A percentile compares a stretch with the other conserved stretches of the same genome.
phyloP scores from a whole-genome alignment of 92 coral and sea anemone genomes.

The Zoanthus sansibaricus region DNA sequence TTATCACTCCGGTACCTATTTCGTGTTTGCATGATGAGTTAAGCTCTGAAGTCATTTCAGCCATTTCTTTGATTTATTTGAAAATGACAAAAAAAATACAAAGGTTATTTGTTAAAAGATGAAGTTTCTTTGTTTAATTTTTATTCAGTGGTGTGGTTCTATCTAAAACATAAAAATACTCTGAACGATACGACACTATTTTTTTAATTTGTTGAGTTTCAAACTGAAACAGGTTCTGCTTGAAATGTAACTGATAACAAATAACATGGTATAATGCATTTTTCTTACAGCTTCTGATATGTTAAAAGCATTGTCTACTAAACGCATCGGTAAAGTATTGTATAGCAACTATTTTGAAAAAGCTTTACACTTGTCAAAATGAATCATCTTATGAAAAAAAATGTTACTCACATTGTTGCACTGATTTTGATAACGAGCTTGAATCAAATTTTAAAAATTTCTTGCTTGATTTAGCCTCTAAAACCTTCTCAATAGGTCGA shows the following conservation, averaged over 20 bases:
- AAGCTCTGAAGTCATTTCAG: neutral
- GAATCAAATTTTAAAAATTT: neutral
- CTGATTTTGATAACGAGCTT: neutral
- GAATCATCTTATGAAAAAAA: neutral
- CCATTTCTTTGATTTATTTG: neutral
- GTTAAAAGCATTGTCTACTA: too few relatives aligned
- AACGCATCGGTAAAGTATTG: too few relatives aligned
- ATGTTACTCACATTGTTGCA: neutral
- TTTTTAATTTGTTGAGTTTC: neutral
- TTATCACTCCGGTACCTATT: neutral
- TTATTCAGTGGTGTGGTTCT: neutral
- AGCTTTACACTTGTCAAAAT: neutral
- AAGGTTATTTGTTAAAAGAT: neutral
- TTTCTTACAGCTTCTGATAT: too few relatives aligned
- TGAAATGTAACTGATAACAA: too few relatives aligned
- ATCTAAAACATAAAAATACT: neutral
- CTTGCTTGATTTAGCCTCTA: neutral
- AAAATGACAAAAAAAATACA: neutral
- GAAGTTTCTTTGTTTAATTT: neutral
- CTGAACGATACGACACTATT: too few relatives aligned
- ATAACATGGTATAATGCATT: too few relatives aligned
- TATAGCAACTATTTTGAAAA: neutral
- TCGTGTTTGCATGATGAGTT: neutral
- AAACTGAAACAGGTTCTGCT: neutral
- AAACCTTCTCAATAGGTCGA: neutral